Evolutionary conservation across 2,888 invertebrate genomes (phyloP).

Genomic region (Homarus gammarus): DNA sequence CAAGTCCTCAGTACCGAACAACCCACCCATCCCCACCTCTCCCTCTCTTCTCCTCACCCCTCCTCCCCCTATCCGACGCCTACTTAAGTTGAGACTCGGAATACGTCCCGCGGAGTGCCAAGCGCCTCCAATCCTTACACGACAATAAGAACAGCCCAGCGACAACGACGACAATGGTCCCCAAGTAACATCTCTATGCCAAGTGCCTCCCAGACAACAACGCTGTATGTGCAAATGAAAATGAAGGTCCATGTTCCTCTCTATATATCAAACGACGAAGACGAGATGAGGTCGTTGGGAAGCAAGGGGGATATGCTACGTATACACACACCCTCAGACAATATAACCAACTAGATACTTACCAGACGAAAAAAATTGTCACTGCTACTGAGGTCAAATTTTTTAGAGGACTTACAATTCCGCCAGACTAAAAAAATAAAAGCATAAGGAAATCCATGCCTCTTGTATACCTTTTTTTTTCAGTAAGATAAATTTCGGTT

Average conservation of each 20-base stretch:
- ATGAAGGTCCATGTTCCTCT: constrained; percentile 45
- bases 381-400: no score
- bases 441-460: no score
- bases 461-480: no score
- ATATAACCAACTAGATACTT: no score
- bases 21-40: not conserved
- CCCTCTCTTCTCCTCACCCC: not conserved
- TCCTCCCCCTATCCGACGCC: not conserved
- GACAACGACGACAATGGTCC: constrained; percentile 28
- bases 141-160: constrained; percentile 48
- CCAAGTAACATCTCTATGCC: constrained; percentile 66
- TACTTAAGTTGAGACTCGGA: constrained; percentile 46
- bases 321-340: not conserved
- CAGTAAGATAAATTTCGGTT: no score
- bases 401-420: no score
- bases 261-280: constrained; percentile 47
- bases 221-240: constrained; percentile 55
- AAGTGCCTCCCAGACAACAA: constrained; percentile 55
- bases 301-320: not conserved
- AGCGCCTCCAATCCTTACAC: constrained; percentile 36
- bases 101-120: not conserved
- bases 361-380: not conserved
- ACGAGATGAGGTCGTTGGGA: constrained; percentile 51
- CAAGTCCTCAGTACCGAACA: not conserved
- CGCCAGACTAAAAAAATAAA: no score